Evolutionary conservation across 2,888 invertebrate species (phyloP), one percentile per base, ranked within the genome.

Genomic region (Aleiodes leptofemur): DNA sequence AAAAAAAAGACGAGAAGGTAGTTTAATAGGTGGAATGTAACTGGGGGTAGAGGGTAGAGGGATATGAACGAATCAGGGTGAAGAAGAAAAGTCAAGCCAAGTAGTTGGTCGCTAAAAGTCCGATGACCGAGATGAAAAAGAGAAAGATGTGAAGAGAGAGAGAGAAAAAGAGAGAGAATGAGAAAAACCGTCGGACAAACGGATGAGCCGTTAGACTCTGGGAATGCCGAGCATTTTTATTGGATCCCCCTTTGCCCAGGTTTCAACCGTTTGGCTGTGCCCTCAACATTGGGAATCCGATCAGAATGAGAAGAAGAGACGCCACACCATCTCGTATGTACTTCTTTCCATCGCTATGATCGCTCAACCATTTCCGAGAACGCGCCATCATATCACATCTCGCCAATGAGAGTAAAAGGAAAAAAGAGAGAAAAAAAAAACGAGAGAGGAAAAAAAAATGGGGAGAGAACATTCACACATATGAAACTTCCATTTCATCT

Each of bases 181-280:
- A 55, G 59, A 51, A 51, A 38, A 79, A 81, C 78, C 79, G 79
- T 81, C 79, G 81, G 77, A 80, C 84, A 83, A 84, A 82, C 84
- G 84, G 84, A 83, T 82, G 87, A 86, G 87, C 86, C 87, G 87
- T 86, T 87, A 86, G 85, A 83, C 82, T 82, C 80, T 78, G 84
- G 85, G 88, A 89, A 89, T 89, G 86, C 82, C 83, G 86, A 81
- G 85, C 86, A 89, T 89, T 89, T 89, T 86, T 86, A 86, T 86
- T 86, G 84, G 86, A 84, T 85, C 82, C 78, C 79, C 79, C 76
- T 64, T 53, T 55, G 53, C 61, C 80, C 80, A 79, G 68, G 66
- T 66, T 69, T 57, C 51, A 23, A 66, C 34, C 76, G n/a, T 73
- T 34, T 43, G 3, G 14, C 64, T 16, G 38, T 48, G n/a, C 43